Percentiles rank a stretch among this genome's conserved stretches.
phyloP scores from a whole-genome alignment of 2,113 vertebrate genomes.

The Otus sunia region DNA sequence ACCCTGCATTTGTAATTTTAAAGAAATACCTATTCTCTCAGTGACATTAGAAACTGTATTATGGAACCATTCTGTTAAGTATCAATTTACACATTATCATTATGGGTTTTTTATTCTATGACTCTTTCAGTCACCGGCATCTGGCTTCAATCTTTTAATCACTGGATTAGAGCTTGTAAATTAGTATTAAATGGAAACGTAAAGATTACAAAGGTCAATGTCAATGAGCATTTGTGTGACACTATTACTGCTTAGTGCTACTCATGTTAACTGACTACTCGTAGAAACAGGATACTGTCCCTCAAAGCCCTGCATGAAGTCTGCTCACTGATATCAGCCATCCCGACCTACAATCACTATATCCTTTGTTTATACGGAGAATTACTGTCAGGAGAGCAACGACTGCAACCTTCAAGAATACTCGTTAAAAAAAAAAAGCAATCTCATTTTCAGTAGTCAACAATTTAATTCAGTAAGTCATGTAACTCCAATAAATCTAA shows the following conservation, averaged over 20 bases:
- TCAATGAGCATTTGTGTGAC: conserved; percentile 12
- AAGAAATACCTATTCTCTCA: not conserved
- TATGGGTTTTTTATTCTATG: not conserved
- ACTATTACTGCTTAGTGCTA: not conserved
- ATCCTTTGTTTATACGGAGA: not conserved
- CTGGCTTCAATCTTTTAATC: conserved; percentile 48
- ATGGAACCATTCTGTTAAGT: not conserved
- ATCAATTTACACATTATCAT: not conserved
- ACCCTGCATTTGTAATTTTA: not conserved
- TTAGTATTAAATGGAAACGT: conserved; percentile 47
- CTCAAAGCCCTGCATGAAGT: not conserved
- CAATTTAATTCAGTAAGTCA: not conserved
- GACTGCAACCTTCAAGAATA: not conserved
- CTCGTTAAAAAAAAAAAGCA: not conserved
- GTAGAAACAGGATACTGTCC: not conserved
- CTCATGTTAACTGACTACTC: not conserved
- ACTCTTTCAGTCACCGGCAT: not conserved
- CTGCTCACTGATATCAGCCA: not conserved
- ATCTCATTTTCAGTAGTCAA: not conserved
- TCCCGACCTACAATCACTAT: not conserved
- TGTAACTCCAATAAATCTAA: not conserved
- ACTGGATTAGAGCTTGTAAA: conserved; percentile 28
- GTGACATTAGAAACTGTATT: not conserved
- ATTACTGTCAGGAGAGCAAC: not conserved
- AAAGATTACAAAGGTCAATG: conserved; percentile 54